Evolutionary conservation across 2,797 vertebrate genomes (phyloP).

Genomic region (Falco columbarius): DNA sequence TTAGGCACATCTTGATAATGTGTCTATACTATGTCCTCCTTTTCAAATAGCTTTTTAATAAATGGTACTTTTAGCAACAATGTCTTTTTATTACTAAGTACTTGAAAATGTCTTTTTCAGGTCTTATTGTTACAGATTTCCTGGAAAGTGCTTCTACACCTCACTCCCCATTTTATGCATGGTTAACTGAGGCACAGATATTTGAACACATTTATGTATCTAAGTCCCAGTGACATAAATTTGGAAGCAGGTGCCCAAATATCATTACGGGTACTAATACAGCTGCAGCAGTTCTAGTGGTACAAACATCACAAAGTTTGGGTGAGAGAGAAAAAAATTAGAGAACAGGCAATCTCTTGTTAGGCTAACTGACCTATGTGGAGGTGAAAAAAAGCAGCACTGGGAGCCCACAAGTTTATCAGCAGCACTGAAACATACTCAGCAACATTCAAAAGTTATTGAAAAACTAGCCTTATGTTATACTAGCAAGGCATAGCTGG

Average conservation of each 20-base stretch:
- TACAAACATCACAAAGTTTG: neutral
- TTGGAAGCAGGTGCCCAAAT: neutral
- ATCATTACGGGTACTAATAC: neutral
- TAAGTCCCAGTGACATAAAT: neutral
- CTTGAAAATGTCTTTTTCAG: neutral
- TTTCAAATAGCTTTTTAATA: neutral
- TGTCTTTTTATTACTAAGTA: neutral
- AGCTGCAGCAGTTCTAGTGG: neutral
- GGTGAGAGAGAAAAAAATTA: neutral
- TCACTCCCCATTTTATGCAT: neutral
- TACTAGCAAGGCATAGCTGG: neutral
- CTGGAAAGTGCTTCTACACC: neutral
- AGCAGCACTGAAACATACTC: neutral
- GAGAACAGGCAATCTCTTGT: neutral
- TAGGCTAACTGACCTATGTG: neutral
- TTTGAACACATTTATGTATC: neutral
- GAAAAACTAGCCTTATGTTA: neutral
- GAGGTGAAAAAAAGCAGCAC: neutral
- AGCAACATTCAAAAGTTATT: neutral
- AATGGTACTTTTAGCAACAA: neutral
- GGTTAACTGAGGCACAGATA: neutral
- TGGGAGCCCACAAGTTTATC: neutral
- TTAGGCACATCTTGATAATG: neutral
- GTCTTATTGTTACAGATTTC: neutral
- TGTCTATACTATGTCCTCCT: neutral